Conservation (phyloP, 2,888 invertebrate genomes). For the Drosophila anceps region DNA sequence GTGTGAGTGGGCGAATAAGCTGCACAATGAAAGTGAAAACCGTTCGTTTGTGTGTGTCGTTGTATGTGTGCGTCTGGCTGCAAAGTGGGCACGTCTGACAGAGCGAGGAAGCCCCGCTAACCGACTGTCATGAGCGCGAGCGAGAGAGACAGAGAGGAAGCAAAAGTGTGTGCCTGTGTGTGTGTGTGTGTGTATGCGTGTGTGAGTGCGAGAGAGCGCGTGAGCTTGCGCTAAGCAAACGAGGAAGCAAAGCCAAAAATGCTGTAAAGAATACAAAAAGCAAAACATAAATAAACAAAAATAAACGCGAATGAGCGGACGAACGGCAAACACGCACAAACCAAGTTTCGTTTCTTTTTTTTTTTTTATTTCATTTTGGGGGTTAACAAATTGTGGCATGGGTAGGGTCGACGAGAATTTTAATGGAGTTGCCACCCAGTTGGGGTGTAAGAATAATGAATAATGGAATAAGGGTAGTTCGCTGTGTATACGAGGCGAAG, state of each 20-base stretch:
- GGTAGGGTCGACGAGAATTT: slow-evolving; percentile 43
- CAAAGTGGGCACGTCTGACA: slow-evolving; percentile 54
- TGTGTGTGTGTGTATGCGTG: slow-evolving; percentile 18
- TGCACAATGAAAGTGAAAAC: slow-evolving; percentile 78
- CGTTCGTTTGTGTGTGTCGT: slow-evolving; percentile 38
- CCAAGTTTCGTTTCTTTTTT: slow-evolving; percentile 26
- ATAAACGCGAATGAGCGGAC: slow-evolving; percentile 72
- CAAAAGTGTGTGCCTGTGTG: background rate
- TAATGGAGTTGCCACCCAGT: slow-evolving; percentile 21
- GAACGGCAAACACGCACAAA: slow-evolving; percentile 50
- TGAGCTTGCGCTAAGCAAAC: slow-evolving; percentile 36
- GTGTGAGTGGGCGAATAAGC: slow-evolving; percentile 54
- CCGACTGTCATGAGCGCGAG: slow-evolving; percentile 23
- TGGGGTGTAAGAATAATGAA: slow-evolving; percentile 32
- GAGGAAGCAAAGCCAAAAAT: slow-evolving; percentile 60
- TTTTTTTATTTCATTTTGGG: slow-evolving; percentile 5
- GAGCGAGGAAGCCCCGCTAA: slow-evolving; percentile 30
- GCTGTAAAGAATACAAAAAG: slow-evolving; percentile 72
- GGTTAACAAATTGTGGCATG: slow-evolving; percentile 62
- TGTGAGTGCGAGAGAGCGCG: slow-evolving; percentile 30
- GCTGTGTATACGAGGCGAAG: slow-evolving; percentile 16
- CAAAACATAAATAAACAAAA: slow-evolving; percentile 82
- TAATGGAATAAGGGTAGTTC: slow-evolving; percentile 21
- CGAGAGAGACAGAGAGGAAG: slow-evolving; percentile 24
- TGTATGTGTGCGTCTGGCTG: slow-evolving; percentile 19